Conservation (phyloP, 2,113 vertebrate species). For the Vanacampus margaritifer region DNA sequence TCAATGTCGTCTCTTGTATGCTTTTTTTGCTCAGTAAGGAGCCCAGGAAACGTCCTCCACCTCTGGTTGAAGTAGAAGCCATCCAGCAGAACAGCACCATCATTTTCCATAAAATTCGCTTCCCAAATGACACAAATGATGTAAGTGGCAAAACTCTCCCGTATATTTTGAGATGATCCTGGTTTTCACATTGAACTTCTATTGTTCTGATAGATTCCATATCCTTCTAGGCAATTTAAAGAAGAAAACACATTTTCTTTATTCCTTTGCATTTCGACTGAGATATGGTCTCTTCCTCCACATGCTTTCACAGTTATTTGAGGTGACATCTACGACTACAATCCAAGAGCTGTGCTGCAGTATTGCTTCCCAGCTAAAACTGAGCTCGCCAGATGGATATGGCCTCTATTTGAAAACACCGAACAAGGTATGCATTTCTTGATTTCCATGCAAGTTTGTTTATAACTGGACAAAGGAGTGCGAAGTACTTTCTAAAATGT, state of each 20-base stretch:
- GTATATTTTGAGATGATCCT: too few species aligned
- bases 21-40: conserved; percentile 72
- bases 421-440: conserved; percentile 79
- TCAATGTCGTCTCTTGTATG: not conserved
- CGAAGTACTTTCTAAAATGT: not conserved
- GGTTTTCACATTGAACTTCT: not conserved
- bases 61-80: conserved; percentile 86
- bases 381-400: conserved; percentile 87
- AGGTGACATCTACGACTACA: conserved; percentile 79
- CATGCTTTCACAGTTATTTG: conserved; percentile 71
- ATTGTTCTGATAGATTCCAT: not conserved
- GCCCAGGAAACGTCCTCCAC: conserved; percentile 87
- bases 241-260: too few species aligned
- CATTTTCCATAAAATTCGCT: conserved; percentile 84
- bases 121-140: conserved; percentile 85
- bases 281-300: not conserved
- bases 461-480: not conserved
- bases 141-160: conserved; percentile 52
- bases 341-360: conserved; percentile 79
- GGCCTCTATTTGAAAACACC: conserved; percentile 90
- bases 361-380: conserved; percentile 71
- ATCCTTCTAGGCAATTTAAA: too few species aligned
- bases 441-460: not conserved
- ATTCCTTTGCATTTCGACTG: too few species aligned
- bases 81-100: conserved; percentile 82